Evolutionary conservation across 2,888 invertebrate species (phyloP), one percentile per base, ranked within the genome.

Genomic region (Erannis defoliaria): DNA sequence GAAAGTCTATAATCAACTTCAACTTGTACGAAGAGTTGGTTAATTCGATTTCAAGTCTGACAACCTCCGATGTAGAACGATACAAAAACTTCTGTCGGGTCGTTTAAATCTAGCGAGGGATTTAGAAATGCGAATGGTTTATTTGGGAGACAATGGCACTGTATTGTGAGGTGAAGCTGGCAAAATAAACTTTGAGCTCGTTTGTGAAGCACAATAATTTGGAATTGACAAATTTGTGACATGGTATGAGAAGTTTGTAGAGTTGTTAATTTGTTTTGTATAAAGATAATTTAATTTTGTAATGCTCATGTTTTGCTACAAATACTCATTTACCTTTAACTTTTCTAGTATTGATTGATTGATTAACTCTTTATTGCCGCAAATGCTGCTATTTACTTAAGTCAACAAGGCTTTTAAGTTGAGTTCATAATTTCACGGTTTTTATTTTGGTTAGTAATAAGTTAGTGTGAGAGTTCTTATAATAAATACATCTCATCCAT

Each of bases 41-140:
- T 72, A 75, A 78, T 77, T 62, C 51, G 72, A 76, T 81, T 73
- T 70, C 66, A 74, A 69, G 51, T 72, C 59, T 50, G 58, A 54
- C 58, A 70, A 72, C 71, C 57, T 76, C 67, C 70, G 71, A 40
- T 54, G 58, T 53, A 62, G 66, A 40, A 46, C 38, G 43, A 55
- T 51, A 56, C 48, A 58, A 45, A 43, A 58, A 46, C 42, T 60
- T 55, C 26, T 53, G 29, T n/a, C 18, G 19, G 18, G 46, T 54
- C 61, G 38, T 43, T 69, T 49, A 64, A 64, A 62, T 62, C 19
- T 49, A 49, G 33, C 21, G 31, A 40, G 16, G 35, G 49, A 54
- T 54, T 53, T 26, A 53, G 38, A 46, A 33, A 33, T 53, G 23
- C 14, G 38, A 42, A 38, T 50, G 6, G 42, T 12, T 48, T 35